Evolutionary conservation across 2,888 invertebrate genomes (phyloP).

Genomic region (Callimorpha dominula): DNA sequence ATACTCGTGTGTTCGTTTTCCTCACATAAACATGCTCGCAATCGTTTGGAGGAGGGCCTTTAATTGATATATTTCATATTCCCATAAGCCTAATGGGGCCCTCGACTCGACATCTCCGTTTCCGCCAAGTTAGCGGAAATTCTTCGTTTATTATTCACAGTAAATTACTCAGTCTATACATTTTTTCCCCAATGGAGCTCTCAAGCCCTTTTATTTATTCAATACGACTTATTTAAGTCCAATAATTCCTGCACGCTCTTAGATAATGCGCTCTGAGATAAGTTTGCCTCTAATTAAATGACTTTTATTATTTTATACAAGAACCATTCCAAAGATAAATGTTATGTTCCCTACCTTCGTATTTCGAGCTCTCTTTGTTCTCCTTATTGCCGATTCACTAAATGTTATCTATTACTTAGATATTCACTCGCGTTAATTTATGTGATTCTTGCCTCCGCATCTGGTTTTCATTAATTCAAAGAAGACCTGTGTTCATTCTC

Average conservation of each 20-base stretch:
- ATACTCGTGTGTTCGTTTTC: slow-evolving; percentile 10
- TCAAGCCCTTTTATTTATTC: slow-evolving; percentile 78
- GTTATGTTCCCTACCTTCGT: slow-evolving; percentile 27
- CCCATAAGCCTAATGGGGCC: slow-evolving; percentile 61
- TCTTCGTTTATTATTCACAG: slow-evolving; percentile 82
- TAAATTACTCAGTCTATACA: slow-evolving; percentile 76
- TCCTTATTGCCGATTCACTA: slow-evolving; percentile 45
- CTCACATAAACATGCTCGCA: slow-evolving; percentile 20
- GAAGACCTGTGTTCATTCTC: slow-evolving; percentile 66
- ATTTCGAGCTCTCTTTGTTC: slow-evolving; percentile 25
- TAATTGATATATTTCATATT: slow-evolving; percentile 69
- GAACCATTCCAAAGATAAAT: slow-evolving; percentile 37
- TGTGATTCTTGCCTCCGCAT: slow-evolving; percentile 60
- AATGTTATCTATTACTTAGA: slow-evolving; percentile 64
- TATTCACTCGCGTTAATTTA: slow-evolving; percentile 64
- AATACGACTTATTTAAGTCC: slow-evolving; percentile 69
- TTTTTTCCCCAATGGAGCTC: slow-evolving; percentile 71
- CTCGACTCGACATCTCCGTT: slow-evolving; percentile 56
- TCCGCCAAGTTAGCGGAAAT: slow-evolving; percentile 65
- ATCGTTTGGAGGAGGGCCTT: slow-evolving; percentile 41
- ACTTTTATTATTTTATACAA: slow-evolving; percentile 44
- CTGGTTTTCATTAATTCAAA: slow-evolving; percentile 62
- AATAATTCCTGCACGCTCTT: slow-evolving; percentile 63
- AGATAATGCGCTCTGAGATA: slow-evolving; percentile 52
- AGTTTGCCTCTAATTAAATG: slow-evolving; percentile 50